A percentile compares a stretch with the other conserved stretches of the same genome.
Evolutionary conservation across 2,113 vertebrate genomes (phyloP).

Genomic region (Catharus bicknelli): DNA sequence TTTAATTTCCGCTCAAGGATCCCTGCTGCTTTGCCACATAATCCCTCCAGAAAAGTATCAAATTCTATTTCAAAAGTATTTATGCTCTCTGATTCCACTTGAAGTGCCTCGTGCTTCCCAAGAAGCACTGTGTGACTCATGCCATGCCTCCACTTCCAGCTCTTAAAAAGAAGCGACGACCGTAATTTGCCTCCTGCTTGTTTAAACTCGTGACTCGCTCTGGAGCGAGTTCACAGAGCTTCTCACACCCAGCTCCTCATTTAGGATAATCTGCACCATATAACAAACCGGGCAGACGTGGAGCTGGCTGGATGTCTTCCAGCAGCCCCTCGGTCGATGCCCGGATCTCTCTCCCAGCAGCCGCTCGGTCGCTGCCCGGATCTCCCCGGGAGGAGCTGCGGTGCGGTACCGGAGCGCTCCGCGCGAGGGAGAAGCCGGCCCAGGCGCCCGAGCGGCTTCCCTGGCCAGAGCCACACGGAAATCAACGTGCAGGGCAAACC

Average conservation of each 20-base stretch:
- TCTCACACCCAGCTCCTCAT: not conserved
- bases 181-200: not conserved
- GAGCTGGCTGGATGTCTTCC: not conserved
- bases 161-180: not conserved
- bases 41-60: slow-evolving; percentile 2
- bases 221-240: not conserved
- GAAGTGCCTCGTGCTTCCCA: not conserved
- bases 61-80: slow-evolving; percentile 14
- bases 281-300: fast-evolving
- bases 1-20: slow-evolving; percentile 1
- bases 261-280: not conserved
- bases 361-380: not conserved
- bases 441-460: not conserved
- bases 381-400: not conserved
- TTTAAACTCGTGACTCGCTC: not conserved
- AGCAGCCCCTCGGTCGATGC: not conserved
- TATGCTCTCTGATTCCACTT: not conserved
- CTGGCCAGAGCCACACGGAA: not conserved
- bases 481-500: not conserved
- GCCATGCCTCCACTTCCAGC: not conserved
- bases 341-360: not conserved
- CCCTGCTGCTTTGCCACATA: not conserved
- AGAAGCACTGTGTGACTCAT: not conserved
- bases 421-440: not conserved
- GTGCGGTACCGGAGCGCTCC: not conserved